These are phyloP conservation scores for Hemichromis elongatus DNA, from an alignment of 2,113 vertebrate species.

Conservation along the genomic window DNA sequence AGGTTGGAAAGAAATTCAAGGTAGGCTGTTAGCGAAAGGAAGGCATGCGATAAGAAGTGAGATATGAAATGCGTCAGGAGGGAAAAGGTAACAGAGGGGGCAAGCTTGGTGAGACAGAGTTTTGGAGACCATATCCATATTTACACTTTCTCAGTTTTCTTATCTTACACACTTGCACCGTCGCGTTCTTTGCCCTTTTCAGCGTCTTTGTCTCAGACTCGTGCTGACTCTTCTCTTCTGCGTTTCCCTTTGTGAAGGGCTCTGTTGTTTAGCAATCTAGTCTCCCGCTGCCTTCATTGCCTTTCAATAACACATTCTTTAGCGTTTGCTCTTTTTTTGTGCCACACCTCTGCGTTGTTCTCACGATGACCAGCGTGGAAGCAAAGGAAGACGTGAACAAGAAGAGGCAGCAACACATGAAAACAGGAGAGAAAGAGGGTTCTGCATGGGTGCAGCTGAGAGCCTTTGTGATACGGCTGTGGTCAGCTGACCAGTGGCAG, in stretches of 20 bases:
- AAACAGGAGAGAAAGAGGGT: neutral
- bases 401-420: neutral
- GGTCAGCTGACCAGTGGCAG: slow-evolving; percentile 12
- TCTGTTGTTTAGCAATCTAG: neutral
- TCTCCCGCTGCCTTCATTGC: slow-evolving; percentile 3
- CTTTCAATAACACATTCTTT: neutral
- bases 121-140: neutral
- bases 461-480: slow-evolving; percentile 23
- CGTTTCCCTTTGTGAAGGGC: neutral
- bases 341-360: neutral
- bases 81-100: neutral
- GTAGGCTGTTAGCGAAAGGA: neutral
- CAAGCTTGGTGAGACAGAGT: neutral
- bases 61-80: neutral
- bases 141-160: neutral
- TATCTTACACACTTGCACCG: neutral
- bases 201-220: neutral
- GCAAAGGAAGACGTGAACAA: neutral
- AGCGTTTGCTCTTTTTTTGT: neutral
- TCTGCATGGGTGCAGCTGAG: neutral
- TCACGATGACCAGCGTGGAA: neutral
- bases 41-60: neutral
- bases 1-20: neutral
- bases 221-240: neutral
- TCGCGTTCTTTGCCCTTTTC: neutral